Evolutionary conservation across 2,113 vertebrate genomes (phyloP), one percentile per base, ranked within the genome.

Genomic region (Lonchura striata): DNA sequence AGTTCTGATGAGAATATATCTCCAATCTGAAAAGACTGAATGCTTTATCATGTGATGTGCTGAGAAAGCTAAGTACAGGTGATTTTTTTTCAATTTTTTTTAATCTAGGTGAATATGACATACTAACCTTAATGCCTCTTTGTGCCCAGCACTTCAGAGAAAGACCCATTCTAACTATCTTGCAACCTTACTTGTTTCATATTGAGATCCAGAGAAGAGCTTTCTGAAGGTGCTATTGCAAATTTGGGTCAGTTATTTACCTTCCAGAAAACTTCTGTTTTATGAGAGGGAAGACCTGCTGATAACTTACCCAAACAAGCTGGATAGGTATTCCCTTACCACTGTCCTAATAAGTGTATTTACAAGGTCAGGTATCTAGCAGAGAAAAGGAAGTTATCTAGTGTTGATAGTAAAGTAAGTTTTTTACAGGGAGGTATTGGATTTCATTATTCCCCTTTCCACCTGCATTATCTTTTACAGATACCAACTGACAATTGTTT

Each of bases 401-500:
- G 15, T 94, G 72, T 56, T 81, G 79, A 81, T 92, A 96, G 72
- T 83, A 83, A 74, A 68, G 76, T 71, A 78, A 19, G 56, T 60
- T 88, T 82, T 94, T 84, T n/a, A 83, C 35, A 53, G 56, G 37
- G 76, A 81, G 60, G 53, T 88, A 37, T 60, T 95, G 76, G 49
- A 66, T 96, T 94, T 92, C 93, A 83, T 47, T 64, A 56, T 93
- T 90, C 64, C 68, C 37, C 76, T 92, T 90, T 96, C 80, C 64
- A 94, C 76, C 76, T 95, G 72, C 44, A 41, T 93, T 96, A 88
- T 86, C 93, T 95, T 83, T 75, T 39, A 64, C 79, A 94, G 95
- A 95, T 95, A 95, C 60, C 69, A 78, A 92, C 82, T 88, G 90
- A 88, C 72, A 84, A 86, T 92, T 88, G 57, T 88, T 94, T 94